phyloP scores from a whole-genome alignment of 2,888 invertebrate species.

The Nemotelus pantherinus region DNA sequence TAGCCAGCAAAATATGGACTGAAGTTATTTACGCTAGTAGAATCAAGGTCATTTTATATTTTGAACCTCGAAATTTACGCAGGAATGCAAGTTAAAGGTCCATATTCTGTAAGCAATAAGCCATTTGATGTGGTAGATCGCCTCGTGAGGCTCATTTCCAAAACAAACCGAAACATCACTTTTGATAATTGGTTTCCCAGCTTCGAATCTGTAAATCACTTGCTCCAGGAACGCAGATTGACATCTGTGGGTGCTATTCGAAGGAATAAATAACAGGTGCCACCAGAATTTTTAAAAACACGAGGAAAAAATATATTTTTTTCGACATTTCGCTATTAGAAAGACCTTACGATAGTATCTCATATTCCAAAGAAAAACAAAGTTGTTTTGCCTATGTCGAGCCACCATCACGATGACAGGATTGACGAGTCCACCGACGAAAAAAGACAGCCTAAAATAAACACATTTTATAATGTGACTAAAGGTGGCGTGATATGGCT shows the following conservation, averaged over 20 bases:
- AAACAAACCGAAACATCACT: slow-evolving; percentile 8
- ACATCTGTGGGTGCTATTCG: background rate
- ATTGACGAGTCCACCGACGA: too few relatives aligned
- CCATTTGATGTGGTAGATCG: slow-evolving; percentile 8
- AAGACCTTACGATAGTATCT: slow-evolving; percentile 10
- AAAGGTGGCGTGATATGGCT: too few relatives aligned
- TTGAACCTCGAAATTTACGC: slow-evolving; percentile 14
- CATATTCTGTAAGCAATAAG: slow-evolving; percentile 11
- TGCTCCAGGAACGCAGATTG: background rate
- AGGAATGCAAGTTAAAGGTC: slow-evolving; percentile 15
- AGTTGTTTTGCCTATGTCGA: too few relatives aligned
- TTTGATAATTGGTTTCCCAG: slow-evolving; percentile 34
- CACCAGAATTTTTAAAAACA: background rate
- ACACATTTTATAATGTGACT: too few relatives aligned
- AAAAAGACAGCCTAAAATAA: too few relatives aligned
- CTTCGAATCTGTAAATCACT: background rate
- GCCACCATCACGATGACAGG: too few relatives aligned
- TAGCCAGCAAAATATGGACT: slow-evolving; percentile 35
- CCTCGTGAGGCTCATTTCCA: background rate
- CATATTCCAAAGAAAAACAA: slow-evolving; percentile 21
- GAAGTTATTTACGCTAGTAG: slow-evolving; percentile 8
- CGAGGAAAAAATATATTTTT: background rate
- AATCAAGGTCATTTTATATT: slow-evolving; percentile 7
- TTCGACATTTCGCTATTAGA: slow-evolving; percentile 14
- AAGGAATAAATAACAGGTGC: slow-evolving; percentile 5